Conservation (phyloP, 1,140 invertebrate genomes). For the Lepeophtheirus salmonis region DNA sequence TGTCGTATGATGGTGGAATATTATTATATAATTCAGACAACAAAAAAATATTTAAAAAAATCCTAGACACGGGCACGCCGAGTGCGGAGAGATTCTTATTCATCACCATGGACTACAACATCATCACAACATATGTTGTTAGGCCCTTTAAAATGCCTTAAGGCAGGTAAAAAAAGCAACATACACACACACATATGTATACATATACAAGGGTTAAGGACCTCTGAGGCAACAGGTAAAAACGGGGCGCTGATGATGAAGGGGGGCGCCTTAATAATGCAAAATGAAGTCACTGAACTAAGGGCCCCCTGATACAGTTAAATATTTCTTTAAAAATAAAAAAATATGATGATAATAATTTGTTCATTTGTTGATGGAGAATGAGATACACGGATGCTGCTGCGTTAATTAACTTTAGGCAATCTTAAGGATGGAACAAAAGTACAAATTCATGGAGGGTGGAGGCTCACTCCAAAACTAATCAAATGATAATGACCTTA, state of each 20-base stretch:
- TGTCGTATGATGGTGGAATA: neutral
- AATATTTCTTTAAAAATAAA: neutral
- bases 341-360: neutral
- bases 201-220: neutral
- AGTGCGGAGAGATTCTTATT: neutral
- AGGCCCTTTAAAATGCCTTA: neutral
- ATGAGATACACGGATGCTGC: too few species aligned
- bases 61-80: neutral
- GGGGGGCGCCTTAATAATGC: neutral
- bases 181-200: neutral
- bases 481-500: neutral
- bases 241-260: neutral
- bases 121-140: neutral
- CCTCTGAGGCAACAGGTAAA: neutral
- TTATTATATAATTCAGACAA: neutral
- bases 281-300: neutral
- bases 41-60: neutral
- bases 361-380: too few species aligned
- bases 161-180: neutral
- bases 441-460: too few species aligned
- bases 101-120: neutral
- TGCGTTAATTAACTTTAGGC: too few species aligned
- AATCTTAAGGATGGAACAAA: too few species aligned
- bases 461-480: neutral
- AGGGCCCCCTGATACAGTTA: neutral